phyloP scores from a whole-genome alignment of 2,113 vertebrate species.

The Orycteropus afer region DNA sequence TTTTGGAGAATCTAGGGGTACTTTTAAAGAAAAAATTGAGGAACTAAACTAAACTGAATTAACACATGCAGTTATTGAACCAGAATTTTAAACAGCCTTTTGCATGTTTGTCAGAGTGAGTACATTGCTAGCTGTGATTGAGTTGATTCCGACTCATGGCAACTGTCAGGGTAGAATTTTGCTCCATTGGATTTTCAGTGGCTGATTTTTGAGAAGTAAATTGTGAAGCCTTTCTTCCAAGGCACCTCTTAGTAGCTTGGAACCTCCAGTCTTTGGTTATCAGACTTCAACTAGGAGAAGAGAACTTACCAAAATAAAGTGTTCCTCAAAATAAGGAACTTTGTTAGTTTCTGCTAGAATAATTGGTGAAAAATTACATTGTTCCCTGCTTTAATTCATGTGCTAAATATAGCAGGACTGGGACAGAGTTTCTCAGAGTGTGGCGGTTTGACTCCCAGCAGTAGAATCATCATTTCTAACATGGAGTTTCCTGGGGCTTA shows the following conservation, averaged over 20 bases:
- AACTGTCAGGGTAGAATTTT: background rate
- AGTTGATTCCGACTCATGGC: background rate
- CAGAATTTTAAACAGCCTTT: background rate
- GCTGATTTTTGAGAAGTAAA: background rate
- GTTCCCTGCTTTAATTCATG: background rate
- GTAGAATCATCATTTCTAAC: background rate
- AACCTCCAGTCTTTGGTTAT: background rate
- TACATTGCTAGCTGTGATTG: background rate
- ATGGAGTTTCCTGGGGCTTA: background rate
- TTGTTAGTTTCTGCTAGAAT: background rate
- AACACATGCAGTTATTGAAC: background rate
- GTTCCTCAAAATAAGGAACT: background rate
- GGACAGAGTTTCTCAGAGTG: background rate
- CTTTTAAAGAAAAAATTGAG: background rate
- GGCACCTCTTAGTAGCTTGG: background rate
- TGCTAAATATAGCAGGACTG: background rate
- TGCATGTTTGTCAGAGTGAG: conserved; percentile 17
- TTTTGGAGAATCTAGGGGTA: too few species aligned
- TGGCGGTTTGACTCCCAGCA: background rate
- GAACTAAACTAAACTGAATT: background rate
- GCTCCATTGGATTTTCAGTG: background rate
- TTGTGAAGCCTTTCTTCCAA: background rate
- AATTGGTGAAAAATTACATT: background rate
- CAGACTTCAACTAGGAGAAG: background rate
- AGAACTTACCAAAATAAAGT: background rate